Conservation (phyloP, 2,888 invertebrate species). For the Fabriciana adippe region DNA sequence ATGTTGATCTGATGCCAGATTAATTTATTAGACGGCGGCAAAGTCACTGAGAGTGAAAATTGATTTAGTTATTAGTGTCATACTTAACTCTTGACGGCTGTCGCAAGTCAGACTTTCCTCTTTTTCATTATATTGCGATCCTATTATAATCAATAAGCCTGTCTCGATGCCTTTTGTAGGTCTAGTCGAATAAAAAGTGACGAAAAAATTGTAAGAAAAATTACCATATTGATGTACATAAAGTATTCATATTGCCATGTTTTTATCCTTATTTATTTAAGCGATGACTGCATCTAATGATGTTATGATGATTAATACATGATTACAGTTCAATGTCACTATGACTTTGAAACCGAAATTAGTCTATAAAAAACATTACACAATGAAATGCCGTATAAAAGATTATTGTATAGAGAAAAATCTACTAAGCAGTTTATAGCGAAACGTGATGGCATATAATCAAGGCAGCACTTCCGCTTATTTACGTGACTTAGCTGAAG, state of each 20-base stretch:
- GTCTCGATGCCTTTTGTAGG: slow-evolving; percentile 6
- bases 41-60: slow-evolving; percentile 29
- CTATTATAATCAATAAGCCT: slow-evolving; percentile 20
- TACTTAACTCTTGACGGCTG: slow-evolving; percentile 30
- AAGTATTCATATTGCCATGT: neutral
- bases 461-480: slow-evolving; percentile 17
- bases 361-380: neutral
- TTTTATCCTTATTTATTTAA: neutral
- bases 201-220: neutral
- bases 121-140: slow-evolving; percentile 25
- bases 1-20: slow-evolving; percentile 72
- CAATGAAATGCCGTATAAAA: neutral
- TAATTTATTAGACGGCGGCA: slow-evolving; percentile 54
- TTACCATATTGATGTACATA: slow-evolving; percentile 7
- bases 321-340: neutral
- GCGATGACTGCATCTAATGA: neutral
- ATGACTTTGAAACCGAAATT: neutral
- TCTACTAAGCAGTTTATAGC: slow-evolving; percentile 14
- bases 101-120: slow-evolving; percentile 23
- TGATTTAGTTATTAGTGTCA: slow-evolving; percentile 38
- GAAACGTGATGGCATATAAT: slow-evolving; percentile 21
- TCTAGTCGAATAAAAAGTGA: neutral
- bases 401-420: slow-evolving; percentile 14
- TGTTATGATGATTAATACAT: too few species aligned
- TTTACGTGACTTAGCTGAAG: slow-evolving; percentile 14